phyloP scores from a whole-genome alignment of 2,888 invertebrate genomes.

The Yponomeuta cagnagella region DNA sequence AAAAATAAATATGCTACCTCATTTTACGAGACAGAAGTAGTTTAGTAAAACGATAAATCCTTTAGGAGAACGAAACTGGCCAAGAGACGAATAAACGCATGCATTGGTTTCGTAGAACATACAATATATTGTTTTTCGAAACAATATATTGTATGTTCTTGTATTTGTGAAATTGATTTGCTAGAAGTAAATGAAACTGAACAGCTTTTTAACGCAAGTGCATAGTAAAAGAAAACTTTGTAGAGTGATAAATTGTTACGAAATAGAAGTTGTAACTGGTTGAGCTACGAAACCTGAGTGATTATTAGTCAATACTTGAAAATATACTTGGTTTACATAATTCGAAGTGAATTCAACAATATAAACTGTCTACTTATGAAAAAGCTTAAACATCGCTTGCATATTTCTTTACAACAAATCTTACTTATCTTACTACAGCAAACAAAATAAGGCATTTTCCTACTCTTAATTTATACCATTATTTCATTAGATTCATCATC shows the following conservation, averaged over 20 bases:
- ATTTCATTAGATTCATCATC: neutral
- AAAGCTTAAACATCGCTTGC: slow-evolving; percentile 14
- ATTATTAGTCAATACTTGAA: neutral
- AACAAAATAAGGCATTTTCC: slow-evolving; percentile 71
- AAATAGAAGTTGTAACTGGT: neutral
- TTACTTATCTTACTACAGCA: slow-evolving; percentile 57
- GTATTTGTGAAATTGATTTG: too few species aligned
- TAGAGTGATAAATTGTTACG: too few species aligned
- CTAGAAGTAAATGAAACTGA: too few species aligned
- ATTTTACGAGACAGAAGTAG: neutral
- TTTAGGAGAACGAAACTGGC: neutral
- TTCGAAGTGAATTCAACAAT: slow-evolving; percentile 17
- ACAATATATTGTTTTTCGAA: too few species aligned
- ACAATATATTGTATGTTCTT: too few species aligned
- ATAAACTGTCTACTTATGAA: slow-evolving; percentile 14
- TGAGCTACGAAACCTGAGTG: neutral
- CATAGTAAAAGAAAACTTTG: too few species aligned
- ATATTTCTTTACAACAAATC: slow-evolving; percentile 19
- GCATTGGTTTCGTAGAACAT: too few species aligned
- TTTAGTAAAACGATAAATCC: neutral
- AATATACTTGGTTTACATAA: slow-evolving; percentile 13
- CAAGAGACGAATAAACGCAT: too few species aligned
- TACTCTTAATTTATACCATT: slow-evolving; percentile 32
- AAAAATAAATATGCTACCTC: slow-evolving; percentile 26
- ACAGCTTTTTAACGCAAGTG: too few species aligned